Percentiles rank a stretch among this genome's conserved stretches.
These are phyloP conservation scores for Plecotus auritus DNA, from an alignment of 2,113 vertebrate species.

Conservation along the genomic window DNA sequence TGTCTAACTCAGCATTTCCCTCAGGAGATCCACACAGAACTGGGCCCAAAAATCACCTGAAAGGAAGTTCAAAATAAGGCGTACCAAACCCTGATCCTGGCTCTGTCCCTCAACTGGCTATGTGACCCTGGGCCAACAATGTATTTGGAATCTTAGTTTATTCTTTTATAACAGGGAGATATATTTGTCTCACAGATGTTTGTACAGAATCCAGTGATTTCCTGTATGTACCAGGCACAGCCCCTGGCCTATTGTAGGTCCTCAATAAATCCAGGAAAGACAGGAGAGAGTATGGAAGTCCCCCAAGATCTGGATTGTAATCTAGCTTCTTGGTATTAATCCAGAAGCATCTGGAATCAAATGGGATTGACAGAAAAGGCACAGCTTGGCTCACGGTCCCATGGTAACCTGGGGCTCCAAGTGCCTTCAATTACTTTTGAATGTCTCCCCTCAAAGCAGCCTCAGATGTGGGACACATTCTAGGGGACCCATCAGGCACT, in stretches of 20 bases:
- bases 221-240: not conserved
- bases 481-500: not conserved
- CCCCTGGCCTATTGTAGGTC: fast-evolving
- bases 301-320: not conserved
- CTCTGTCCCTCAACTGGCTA: not conserved
- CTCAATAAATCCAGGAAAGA: not conserved
- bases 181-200: not conserved
- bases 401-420: not conserved
- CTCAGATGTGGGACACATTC: not conserved
- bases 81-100: not conserved
- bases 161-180: not conserved
- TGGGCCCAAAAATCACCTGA: not conserved
- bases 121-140: not conserved
- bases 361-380: not conserved
- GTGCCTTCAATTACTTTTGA: not conserved
- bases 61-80: not conserved
- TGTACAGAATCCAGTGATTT: not conserved
- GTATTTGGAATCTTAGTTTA: not conserved
- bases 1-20: not conserved
- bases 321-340: not conserved
- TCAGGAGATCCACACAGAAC: not conserved
- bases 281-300: not conserved
- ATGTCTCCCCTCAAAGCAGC: not conserved
- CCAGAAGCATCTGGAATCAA: not conserved
- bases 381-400: not conserved